A percentile compares a stretch with the other conserved stretches of the same genome.
These are phyloP conservation scores for Drosophila nr. medialis DNA, from an alignment of 2,888 invertebrate genomes.

Conservation along the genomic window DNA sequence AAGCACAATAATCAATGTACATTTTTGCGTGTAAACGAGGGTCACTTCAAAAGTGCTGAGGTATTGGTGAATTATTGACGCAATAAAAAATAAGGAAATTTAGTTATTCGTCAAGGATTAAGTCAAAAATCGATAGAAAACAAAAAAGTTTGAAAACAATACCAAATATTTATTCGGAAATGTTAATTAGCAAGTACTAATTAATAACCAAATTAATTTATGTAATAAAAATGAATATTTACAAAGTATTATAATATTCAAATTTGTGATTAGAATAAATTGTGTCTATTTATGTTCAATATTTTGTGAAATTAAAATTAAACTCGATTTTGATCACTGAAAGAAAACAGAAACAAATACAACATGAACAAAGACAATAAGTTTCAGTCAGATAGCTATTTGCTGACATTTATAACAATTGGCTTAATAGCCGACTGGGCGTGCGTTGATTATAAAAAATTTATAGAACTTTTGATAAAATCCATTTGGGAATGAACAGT, in stretches of 20 bases:
- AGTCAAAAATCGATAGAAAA: neutral
- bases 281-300: neutral
- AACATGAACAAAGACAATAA: no score
- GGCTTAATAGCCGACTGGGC: neutral
- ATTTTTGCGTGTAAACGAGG: slow-evolving; percentile 41
- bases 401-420: slow-evolving; percentile 1
- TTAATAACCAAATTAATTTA: neutral
- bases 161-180: neutral
- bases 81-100: neutral
- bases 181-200: neutral
- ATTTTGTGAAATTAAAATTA: neutral
- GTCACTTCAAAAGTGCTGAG: slow-evolving; percentile 12
- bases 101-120: neutral
- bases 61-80: neutral
- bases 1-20: slow-evolving; percentile 37
- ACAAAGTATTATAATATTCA: neutral
- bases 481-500: neutral
- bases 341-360: neutral
- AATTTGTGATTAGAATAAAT: neutral
- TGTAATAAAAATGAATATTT: neutral
- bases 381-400: neutral
- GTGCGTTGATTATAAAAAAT: neutral
- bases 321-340: neutral
- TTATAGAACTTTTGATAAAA: neutral
- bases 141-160: neutral